Percentiles rank a stretch among this genome's conserved stretches.
Evolutionary conservation across 2,113 vertebrate species (phyloP).

Genomic region (Willisornis vidua): DNA sequence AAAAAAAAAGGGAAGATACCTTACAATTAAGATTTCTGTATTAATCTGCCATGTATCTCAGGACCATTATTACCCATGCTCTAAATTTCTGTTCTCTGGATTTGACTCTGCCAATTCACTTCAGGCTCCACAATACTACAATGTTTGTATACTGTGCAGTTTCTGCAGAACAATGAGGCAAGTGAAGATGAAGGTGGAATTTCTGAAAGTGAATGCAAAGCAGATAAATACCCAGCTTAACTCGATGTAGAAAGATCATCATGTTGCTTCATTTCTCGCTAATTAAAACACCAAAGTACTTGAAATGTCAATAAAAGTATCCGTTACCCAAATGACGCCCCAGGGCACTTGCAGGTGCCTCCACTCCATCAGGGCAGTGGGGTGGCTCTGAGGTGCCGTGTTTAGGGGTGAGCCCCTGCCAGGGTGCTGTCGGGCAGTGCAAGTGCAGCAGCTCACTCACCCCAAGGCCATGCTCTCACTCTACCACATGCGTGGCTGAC

Average conservation of each 20-base stretch:
- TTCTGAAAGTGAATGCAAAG: background rate
- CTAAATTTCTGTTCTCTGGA: background rate
- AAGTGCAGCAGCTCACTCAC: background rate
- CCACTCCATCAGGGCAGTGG: background rate
- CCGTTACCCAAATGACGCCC: background rate
- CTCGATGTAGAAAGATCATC: rapidly evolving
- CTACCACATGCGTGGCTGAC: rapidly evolving
- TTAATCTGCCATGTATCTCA: background rate
- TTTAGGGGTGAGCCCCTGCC: rapidly evolving
- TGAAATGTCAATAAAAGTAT: background rate
- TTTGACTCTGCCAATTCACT: background rate
- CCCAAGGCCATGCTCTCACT: rapidly evolving
- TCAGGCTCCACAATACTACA: background rate
- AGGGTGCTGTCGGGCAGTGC: background rate
- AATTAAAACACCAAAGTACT: background rate
- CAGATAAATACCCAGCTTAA: background rate
- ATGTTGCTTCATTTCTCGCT: background rate
- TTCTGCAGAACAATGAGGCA: background rate
- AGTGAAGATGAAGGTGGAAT: background rate
- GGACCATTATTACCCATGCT: background rate
- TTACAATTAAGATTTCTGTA: constrained; percentile 5
- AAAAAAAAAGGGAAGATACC: background rate
- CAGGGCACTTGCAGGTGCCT: background rate
- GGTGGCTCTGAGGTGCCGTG: background rate
- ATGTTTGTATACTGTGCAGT: background rate